These are phyloP conservation scores for Melanostoma scalare DNA, from an alignment of 2,888 invertebrate species.

Conservation along the genomic window DNA sequence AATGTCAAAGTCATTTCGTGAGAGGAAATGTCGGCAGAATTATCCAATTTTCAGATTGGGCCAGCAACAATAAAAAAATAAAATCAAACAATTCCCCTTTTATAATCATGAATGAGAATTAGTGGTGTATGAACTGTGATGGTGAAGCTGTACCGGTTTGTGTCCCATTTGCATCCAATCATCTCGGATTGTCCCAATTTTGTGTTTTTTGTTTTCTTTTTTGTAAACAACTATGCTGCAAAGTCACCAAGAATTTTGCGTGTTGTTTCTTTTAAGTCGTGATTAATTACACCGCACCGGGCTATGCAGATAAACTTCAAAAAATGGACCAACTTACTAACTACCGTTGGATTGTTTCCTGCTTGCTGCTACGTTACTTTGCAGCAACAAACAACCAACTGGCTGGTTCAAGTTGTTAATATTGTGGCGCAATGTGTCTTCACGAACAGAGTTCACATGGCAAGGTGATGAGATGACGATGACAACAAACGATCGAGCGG, in stretches of 20 bases:
- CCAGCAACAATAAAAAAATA: background rate
- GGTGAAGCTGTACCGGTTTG: conserved; percentile 31
- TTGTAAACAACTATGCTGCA: conserved; percentile 12
- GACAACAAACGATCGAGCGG: conserved; percentile 8
- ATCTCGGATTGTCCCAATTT: conserved; percentile 38
- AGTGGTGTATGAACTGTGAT: conserved; percentile 14
- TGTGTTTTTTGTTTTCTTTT: background rate
- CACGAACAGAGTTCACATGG: conserved; percentile 52
- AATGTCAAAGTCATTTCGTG: conserved; percentile 71
- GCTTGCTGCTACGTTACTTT: conserved; percentile 11
- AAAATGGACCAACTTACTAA: conserved; percentile 57
- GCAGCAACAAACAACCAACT: background rate
- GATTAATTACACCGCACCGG: conserved; percentile 60
- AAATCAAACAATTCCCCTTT: conserved; percentile 8
- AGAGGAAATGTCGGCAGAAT: conserved; percentile 35
- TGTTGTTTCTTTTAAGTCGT: conserved; percentile 52
- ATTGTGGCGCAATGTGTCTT: conserved; percentile 48
- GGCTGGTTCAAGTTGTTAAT: conserved; percentile 51
- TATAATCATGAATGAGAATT: conserved; percentile 2
- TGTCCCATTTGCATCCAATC: conserved; percentile 61
- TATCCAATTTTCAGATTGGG: conserved; percentile 35
- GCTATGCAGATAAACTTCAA: conserved; percentile 58
- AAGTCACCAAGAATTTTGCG: conserved; percentile 44
- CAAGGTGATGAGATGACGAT: conserved; percentile 30
- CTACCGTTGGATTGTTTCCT: conserved; percentile 60